Evolutionary conservation across 2,888 invertebrate genomes (phyloP).

Genomic region (Furcula furcula): DNA sequence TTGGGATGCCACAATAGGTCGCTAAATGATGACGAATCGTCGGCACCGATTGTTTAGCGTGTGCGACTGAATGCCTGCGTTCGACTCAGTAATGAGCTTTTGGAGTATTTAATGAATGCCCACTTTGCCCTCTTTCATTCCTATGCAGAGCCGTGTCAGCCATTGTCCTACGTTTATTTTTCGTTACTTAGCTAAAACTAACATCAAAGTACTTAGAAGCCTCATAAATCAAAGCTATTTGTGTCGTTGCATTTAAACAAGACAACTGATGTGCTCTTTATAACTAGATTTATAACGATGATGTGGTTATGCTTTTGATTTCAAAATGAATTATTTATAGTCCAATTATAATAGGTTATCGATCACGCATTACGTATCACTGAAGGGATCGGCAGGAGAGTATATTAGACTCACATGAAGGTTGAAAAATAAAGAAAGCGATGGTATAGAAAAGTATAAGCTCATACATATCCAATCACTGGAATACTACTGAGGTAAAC

Average conservation of each 20-base stretch:
- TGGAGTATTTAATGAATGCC: constrained; percentile 54
- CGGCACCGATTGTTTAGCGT: constrained; percentile 55
- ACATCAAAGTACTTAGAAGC: background rate
- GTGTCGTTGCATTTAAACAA: background rate
- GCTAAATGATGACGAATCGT: constrained; percentile 60
- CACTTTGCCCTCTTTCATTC: constrained; percentile 40
- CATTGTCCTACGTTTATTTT: constrained; percentile 11
- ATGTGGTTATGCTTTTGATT: too few species aligned
- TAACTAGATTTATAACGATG: too few species aligned
- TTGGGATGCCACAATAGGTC: constrained; percentile 59
- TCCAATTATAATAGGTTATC: too few species aligned
- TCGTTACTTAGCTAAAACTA: constrained; percentile 10
- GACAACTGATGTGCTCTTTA: background rate
- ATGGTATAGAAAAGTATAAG: too few species aligned
- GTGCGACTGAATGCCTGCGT: constrained; percentile 59
- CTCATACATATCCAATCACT: too few species aligned
- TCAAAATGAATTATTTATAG: too few species aligned
- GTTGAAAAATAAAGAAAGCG: too few species aligned
- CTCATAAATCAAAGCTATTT: constrained; percentile 1
- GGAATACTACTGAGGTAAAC: too few species aligned
- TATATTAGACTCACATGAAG: too few species aligned
- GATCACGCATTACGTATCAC: too few species aligned
- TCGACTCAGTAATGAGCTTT: constrained; percentile 63
- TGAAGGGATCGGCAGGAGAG: too few species aligned
- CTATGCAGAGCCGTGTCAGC: constrained; percentile 25